A percentile compares a stretch with the other conserved stretches of the same genome.
Evolutionary conservation across 2,888 invertebrate genomes (phyloP).

Genomic region (Phortica okadai): DNA sequence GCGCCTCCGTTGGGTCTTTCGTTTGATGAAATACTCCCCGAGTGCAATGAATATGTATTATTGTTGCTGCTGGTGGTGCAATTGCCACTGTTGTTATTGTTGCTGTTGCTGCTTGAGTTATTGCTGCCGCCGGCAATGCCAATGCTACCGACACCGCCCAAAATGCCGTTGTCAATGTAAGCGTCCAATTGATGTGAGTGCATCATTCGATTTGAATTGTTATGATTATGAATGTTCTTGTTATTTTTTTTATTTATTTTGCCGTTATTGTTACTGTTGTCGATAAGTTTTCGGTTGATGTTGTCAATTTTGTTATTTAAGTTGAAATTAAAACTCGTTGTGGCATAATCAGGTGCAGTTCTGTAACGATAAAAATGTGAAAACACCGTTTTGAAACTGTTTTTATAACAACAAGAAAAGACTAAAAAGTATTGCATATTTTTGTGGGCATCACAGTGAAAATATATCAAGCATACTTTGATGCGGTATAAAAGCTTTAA

Average conservation of each 20-base stretch:
- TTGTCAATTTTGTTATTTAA: conserved; percentile 43
- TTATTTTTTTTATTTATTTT: conserved; percentile 47
- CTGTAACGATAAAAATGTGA: conserved; percentile 54
- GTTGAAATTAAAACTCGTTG: conserved; percentile 47
- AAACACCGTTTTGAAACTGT: background rate
- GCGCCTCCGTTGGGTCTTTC: conserved; percentile 80
- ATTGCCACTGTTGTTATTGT: conserved; percentile 47
- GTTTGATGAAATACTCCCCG: conserved; percentile 74
- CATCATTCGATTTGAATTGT: conserved; percentile 63
- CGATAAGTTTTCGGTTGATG: conserved; percentile 36
- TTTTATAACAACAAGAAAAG: conserved; percentile 33
- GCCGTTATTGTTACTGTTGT: conserved; percentile 40
- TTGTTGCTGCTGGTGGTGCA: conserved; percentile 51
- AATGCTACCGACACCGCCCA: background rate
- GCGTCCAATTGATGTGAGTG: conserved; percentile 75
- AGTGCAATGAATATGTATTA: conserved; percentile 70
- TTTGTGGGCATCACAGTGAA: conserved; percentile 9
- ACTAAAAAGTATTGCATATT: conserved; percentile 14
- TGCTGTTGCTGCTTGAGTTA: conserved; percentile 44
- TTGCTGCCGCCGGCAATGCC: background rate
- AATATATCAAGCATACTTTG: background rate
- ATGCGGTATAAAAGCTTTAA: background rate
- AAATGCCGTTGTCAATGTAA: conserved; percentile 56
- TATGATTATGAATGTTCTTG: conserved; percentile 44
- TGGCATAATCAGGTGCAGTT: conserved; percentile 70